phyloP scores from a whole-genome alignment of 2,797 vertebrate genomes.

The Peromyscus aztecus region DNA sequence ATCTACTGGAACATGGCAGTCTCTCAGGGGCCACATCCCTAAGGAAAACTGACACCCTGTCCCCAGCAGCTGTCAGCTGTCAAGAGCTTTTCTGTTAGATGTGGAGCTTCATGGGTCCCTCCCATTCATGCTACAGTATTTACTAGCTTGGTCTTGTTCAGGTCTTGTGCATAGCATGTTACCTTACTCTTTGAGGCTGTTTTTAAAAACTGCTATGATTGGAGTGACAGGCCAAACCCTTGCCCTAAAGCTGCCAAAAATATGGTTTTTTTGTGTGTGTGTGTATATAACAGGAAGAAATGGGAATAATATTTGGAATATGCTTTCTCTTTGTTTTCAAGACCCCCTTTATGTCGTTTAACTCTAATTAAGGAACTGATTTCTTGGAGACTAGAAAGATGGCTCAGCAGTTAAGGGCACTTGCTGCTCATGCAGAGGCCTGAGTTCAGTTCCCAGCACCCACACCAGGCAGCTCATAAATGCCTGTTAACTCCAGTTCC shows the following conservation, averaged over 20 bases:
- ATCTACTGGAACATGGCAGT: not conserved
- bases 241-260: not conserved
- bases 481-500: not conserved
- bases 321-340: slow-evolving; percentile 35
- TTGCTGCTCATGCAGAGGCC: not conserved
- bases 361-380: not conserved
- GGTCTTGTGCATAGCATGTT: not conserved
- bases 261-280: not conserved
- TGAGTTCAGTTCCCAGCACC: not conserved
- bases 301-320: not conserved
- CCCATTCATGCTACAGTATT: too few relatives aligned
- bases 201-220: not conserved
- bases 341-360: not conserved
- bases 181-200: slow-evolving; percentile 27
- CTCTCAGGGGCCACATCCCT: too few relatives aligned
- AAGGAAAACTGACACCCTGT: not conserved
- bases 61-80: not conserved
- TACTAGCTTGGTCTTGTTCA: not conserved
- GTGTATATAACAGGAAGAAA: not conserved
- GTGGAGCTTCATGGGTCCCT: too few relatives aligned
- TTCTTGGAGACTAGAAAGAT: not conserved
- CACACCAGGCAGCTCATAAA: not conserved
- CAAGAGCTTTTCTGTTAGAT: not conserved
- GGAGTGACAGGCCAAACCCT: not conserved
- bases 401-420: too few relatives aligned